Evolutionary conservation across 2,797 vertebrate genomes (phyloP), one percentile per base, ranked within the genome.

Genomic region (Gambusia yucatana): DNA sequence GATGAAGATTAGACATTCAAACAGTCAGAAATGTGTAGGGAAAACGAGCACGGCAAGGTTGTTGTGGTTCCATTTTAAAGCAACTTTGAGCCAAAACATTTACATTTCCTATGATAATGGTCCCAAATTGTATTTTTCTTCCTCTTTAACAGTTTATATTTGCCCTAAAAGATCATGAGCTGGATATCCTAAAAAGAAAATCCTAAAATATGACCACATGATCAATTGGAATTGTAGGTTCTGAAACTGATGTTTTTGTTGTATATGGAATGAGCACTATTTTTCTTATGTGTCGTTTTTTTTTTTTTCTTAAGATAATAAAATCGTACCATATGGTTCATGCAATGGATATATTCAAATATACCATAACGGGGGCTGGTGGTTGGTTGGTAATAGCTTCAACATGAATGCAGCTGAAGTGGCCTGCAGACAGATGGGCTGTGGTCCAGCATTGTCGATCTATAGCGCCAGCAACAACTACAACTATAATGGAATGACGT

Each of bases 401-500:
- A 2, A 61, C 28, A 61, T 61, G 28, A 33, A 61, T 17, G 57
- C 57, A 33, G 57, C 57, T 6, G 16, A 61, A 6, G 57, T 61
- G 57, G 57, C 57, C 57, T 61, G 57, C 57, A 61, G 57, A 30
- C 57, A 61, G 57, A 33, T 61, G 57, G 57, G 57, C 14, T 61
- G 57, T 30, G 57, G 57, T 33, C 57, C 57, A 61, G 11, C 57
- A 16, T 30, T 28, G 6, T 61, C 57, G 1, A 14, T 28, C 55
- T 30, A 30, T 30, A 10, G 2, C 1, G 4, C 14, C 55, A 1
- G 30, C n/a, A 0, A 16, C 28, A 6, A 14, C 11, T 61, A 11
- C 17, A 7, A 22, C 10, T 11, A 13, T 30, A 16, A 30, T 69
- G 4, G 44, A 25, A 25, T 25, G 22, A 25, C 17, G 9, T 69